Evolutionary conservation across 2,888 invertebrate genomes (phyloP).

Genomic region (Synanthedon formicaeformis): DNA sequence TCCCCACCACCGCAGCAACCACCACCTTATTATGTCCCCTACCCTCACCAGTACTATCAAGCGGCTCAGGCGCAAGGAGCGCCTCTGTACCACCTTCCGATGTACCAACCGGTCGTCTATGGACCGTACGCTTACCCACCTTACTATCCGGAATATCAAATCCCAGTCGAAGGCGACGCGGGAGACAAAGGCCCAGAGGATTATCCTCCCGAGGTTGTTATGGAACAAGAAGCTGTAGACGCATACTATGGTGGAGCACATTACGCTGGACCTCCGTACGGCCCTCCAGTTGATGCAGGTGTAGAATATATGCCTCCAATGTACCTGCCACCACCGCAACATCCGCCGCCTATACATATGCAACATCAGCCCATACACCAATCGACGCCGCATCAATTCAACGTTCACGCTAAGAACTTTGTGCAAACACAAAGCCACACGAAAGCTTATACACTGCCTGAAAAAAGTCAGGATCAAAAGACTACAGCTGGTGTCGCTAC

Average conservation of each 20-base stretch:
- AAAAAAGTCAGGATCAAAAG: slow-evolving; percentile 38
- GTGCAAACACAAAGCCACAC: slow-evolving; percentile 47
- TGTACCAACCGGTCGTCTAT: slow-evolving; percentile 61
- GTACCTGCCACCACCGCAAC: slow-evolving; percentile 51
- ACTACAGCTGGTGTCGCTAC: slow-evolving; percentile 24
- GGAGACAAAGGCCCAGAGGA: slow-evolving; percentile 59
- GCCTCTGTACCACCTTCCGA: slow-evolving; percentile 63
- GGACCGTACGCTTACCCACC: slow-evolving; percentile 60
- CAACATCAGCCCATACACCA: slow-evolving; percentile 42
- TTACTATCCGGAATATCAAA: slow-evolving; percentile 57
- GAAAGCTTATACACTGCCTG: slow-evolving; percentile 29
- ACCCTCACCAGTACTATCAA: slow-evolving; percentile 61
- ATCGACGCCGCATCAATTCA: slow-evolving; percentile 53
- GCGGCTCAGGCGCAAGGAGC: slow-evolving; percentile 68
- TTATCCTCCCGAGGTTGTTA: slow-evolving; percentile 53
- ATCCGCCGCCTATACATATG: slow-evolving; percentile 38
- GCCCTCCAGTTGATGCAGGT: slow-evolving; percentile 44
- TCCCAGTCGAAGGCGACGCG: slow-evolving; percentile 54
- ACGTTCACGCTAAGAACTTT: slow-evolving; percentile 65
- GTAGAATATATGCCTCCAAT: slow-evolving; percentile 59
- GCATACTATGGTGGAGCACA: slow-evolving; percentile 58
- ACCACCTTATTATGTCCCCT: slow-evolving; percentile 48
- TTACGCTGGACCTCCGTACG: slow-evolving; percentile 45
- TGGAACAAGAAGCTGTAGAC: slow-evolving; percentile 64
- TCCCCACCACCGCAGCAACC: slow-evolving; percentile 49